Evolutionary conservation across 2,888 invertebrate genomes (phyloP), one percentile per base, ranked within the genome.

Genomic region (Oligia strigilis): DNA sequence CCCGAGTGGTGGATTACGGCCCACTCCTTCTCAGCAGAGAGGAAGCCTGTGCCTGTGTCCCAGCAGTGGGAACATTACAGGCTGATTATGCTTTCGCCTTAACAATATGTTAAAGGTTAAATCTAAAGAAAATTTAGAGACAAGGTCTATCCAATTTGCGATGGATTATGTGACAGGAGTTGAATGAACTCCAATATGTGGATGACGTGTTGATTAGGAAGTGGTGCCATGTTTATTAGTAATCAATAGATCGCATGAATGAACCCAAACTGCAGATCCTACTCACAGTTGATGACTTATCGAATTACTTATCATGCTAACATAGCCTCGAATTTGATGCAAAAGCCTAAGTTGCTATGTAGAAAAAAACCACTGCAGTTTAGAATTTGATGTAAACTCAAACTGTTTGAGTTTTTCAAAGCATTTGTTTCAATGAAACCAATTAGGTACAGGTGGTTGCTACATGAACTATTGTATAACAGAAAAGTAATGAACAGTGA

Each of bases 131-230:
- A 85, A 66, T 85, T 87, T 75, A 87, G 14, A 77, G 72, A 17
- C 80, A 79, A 86, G 88, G 85, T 87, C 85, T 49, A 85, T 85
- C 88, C 88, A 77, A 88, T 83, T 86, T 86, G 52, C 29, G 67
- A n/a, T 46, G 70, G 82, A 80, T 86, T 81, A 87, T 49, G 6
- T 72, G 40, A 14, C 71, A 17, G 17, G 49, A 70, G 74, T 70
- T 84, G 66, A 84, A 75, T 79, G 80, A 8, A 78, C 84, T 86
- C 19, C 19, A 36, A 64, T 70, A 52, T 55, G 62, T 62, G 46
- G 23, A 55, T 66, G 71, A 70, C 36, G 17, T 70, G 14, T 14
- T n/a, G 40, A 67, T 66, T 62, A 55, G 43, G 52, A 36, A 62
- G 55, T 69, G 23, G 62, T 17, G 23, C 9, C 55, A 64, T 58